Evolutionary conservation across 1,140 invertebrate species (phyloP), one percentile per base, ranked within the genome.

Genomic region (Aphelenchoides besseyi): DNA sequence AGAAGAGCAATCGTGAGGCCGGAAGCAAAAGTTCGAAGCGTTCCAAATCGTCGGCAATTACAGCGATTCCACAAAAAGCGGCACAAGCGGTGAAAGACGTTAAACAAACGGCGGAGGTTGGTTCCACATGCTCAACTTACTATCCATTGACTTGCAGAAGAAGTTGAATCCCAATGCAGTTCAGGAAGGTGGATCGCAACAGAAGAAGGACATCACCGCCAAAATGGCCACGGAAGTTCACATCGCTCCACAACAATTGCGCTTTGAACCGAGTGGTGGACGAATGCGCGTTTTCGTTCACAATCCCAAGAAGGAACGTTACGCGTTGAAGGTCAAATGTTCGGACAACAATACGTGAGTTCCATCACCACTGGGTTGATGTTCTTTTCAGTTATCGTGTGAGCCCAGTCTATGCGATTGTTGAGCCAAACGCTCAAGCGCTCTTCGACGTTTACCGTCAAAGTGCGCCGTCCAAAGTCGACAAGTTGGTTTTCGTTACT

Each of bases 381-480:
- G 12, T 23, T 23, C 41, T 48, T 48, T 48, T 12, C 41, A 48
- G 41, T 23, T 48, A 72, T 61, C 70, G 70, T 33, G 70, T 72
- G n/a, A 72, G 63, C 36, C 70, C 70, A 5, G 70, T 72, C 8
- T 72, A 74, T 29, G 55, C 70, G 18, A 30, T 72, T 33, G 70
- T 72, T 9, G 70, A 71, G 23, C 33, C 64, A 5, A 37, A 37
- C 12, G 29, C 32, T 23, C 35, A 61, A 2, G 41, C 66, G 12
- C 71, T 72, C 26, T 63, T 77, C 32, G 76, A 77, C 48, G 73
- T 77, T 18, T 52, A 77, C 68, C 80, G 76, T 41, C 63, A 77
- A 57, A 79, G 75, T 61, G 76, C 74, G 36, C 37, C 61, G 23
- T 35, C 35, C 53, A 77, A 77, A 59, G 69, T 81, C 30, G 76